A percentile compares a stretch with the other conserved stretches of the same genome.
phyloP scores from a whole-genome alignment of 1,140 invertebrate genomes.

The Anastrepha obliqua region DNA sequence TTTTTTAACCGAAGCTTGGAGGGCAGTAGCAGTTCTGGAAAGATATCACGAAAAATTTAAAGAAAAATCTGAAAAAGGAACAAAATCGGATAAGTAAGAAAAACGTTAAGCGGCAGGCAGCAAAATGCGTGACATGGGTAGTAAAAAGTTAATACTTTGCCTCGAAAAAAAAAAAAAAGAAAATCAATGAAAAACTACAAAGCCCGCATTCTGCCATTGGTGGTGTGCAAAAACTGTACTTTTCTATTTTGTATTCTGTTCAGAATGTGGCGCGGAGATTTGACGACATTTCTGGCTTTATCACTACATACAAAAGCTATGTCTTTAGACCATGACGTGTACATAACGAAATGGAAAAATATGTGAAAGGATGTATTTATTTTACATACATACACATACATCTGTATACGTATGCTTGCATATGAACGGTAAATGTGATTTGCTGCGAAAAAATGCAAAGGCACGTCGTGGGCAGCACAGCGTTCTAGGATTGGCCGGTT shows the following conservation, averaged over 20 bases:
- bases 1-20: background rate
- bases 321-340: background rate
- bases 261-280: slow-evolving; percentile 16
- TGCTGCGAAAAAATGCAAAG: slow-evolving; percentile 45
- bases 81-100: background rate
- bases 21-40: background rate
- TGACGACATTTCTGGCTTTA: slow-evolving; percentile 22
- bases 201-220: background rate
- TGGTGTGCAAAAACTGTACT: background rate
- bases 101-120: background rate
- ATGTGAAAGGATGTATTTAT: slow-evolving; percentile 10
- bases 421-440: slow-evolving; percentile 37
- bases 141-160: slow-evolving; percentile 6
- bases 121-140: background rate
- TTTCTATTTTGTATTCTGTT: slow-evolving; percentile 20
- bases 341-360: slow-evolving; percentile 20
- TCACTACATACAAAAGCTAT: background rate
- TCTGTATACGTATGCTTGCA: background rate
- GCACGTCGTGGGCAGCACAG: slow-evolving; percentile 5
- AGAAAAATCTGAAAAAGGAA: background rate
- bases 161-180: background rate
- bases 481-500: slow-evolving; percentile 18
- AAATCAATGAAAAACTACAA: slow-evolving; percentile 42
- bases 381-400: background rate
- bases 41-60: background rate